Conservation (phyloP, 2,888 invertebrate species). For the Noctua janthe region DNA sequence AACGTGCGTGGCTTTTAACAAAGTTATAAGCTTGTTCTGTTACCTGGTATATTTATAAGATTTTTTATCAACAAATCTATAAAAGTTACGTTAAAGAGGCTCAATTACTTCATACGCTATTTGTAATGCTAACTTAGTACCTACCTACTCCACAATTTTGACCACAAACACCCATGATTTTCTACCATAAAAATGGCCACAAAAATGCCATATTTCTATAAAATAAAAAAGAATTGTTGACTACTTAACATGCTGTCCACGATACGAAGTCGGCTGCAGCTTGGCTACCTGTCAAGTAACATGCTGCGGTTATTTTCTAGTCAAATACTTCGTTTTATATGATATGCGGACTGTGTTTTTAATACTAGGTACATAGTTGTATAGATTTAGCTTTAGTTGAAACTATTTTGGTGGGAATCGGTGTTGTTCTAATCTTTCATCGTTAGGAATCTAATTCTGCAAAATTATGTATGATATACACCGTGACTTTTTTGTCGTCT, state of each 20-base stretch:
- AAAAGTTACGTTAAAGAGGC: neutral
- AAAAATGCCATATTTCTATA: constrained; percentile 13
- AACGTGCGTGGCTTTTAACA: too few species aligned
- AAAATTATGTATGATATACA: too few species aligned
- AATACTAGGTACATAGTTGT: neutral
- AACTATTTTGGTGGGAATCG: neutral
- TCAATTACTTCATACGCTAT: neutral
- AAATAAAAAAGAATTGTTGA: constrained; percentile 17
- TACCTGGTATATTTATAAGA: neutral
- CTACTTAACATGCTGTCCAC: constrained; percentile 46
- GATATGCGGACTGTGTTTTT: constrained; percentile 26
- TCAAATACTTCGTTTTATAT: constrained; percentile 42
- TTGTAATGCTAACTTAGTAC: neutral
- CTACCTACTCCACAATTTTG: neutral
- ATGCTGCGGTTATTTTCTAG: constrained; percentile 26
- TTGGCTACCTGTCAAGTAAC: constrained; percentile 48
- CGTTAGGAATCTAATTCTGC: neutral
- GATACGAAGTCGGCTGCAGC: constrained; percentile 22
- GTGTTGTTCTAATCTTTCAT: neutral
- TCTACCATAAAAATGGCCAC: constrained; percentile 9
- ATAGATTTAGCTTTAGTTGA: neutral
- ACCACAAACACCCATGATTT: neutral
- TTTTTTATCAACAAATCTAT: neutral
- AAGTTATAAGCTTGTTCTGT: too few species aligned
- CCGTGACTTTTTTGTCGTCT: too few species aligned